A percentile compares a stretch with the other conserved stretches of the same genome.
Evolutionary conservation across 2,113 vertebrate species (phyloP).

Genomic region (Takifugu bimaculatus): DNA sequence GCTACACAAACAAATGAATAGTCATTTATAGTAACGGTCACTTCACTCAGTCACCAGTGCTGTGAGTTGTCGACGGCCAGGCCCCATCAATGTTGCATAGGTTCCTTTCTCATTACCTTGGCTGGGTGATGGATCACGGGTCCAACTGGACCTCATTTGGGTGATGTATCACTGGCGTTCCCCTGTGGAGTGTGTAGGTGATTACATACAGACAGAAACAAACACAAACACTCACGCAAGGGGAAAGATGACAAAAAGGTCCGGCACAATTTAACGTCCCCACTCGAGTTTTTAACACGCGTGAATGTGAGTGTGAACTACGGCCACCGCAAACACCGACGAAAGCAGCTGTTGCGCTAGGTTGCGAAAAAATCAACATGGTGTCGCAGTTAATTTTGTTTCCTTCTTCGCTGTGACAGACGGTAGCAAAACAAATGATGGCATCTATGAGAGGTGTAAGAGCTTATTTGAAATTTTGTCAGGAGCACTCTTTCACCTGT

Average conservation of each 20-base stretch:
- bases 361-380: neutral
- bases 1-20: slow-evolving; percentile 1
- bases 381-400: slow-evolving; percentile 44
- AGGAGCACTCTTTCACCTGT: slow-evolving; percentile 77
- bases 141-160: slow-evolving; percentile 68
- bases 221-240: slow-evolving; percentile 59
- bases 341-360: neutral
- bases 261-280: slow-evolving; percentile 14
- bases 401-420: slow-evolving; percentile 39
- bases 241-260: slow-evolving; percentile 47
- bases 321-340: no score
- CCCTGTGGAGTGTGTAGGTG: slow-evolving; percentile 64
- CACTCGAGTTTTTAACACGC: no score
- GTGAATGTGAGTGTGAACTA: no score
- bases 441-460: slow-evolving; percentile 66
- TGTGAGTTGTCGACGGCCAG: slow-evolving; percentile 39
- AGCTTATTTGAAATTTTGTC: slow-evolving; percentile 75
- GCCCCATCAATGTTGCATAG: slow-evolving; percentile 70
- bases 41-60: slow-evolving; percentile 42
- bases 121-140: slow-evolving; percentile 68
- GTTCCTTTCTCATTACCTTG: slow-evolving; percentile 69
- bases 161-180: slow-evolving; percentile 68
- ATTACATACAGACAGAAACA: slow-evolving; percentile 67
- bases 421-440: slow-evolving; percentile 68
- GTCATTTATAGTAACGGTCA: slow-evolving; percentile 39